Conservation (phyloP, 2,797 vertebrate genomes). For the Danio tinwini region DNA sequence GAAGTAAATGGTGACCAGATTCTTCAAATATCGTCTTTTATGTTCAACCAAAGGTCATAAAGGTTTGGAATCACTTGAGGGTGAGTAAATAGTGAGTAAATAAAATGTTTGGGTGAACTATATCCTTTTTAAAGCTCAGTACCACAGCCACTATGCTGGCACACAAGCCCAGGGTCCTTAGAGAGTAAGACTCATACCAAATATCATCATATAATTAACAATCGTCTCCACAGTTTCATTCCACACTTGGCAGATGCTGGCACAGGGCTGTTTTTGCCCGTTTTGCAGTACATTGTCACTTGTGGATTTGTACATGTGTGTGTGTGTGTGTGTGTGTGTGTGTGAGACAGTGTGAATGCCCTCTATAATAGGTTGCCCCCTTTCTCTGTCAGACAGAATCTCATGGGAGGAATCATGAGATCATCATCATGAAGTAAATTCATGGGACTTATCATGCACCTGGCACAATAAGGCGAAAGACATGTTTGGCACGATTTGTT, state of each 20-base stretch:
- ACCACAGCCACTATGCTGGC: neutral
- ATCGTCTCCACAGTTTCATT: neutral
- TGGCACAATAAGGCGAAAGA: no score
- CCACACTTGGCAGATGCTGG: neutral
- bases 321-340: slow-evolving; percentile 28
- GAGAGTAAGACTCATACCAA: neutral
- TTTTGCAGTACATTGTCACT: neutral
- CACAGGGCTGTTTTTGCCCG: neutral
- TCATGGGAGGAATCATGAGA: slow-evolving; percentile 29
- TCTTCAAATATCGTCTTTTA: no score
- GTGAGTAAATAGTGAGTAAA: no score
- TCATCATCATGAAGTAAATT: no score
- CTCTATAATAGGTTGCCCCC: slow-evolving; percentile 43
- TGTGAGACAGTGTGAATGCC: slow-evolving; percentile 36
- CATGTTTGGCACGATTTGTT: no score
- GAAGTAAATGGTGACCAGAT: no score
- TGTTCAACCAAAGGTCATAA: no score
- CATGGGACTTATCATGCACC: no score
- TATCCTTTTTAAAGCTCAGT: neutral
- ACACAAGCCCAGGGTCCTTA: neutral
- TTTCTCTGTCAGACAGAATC: slow-evolving; percentile 22
- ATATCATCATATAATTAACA: slow-evolving; percentile 9
- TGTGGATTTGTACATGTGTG: neutral
- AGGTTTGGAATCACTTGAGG: no score
- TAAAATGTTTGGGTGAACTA: no score